Evolutionary conservation across 1,140 invertebrate species (phyloP).

Genomic region (Radopholus similis): DNA sequence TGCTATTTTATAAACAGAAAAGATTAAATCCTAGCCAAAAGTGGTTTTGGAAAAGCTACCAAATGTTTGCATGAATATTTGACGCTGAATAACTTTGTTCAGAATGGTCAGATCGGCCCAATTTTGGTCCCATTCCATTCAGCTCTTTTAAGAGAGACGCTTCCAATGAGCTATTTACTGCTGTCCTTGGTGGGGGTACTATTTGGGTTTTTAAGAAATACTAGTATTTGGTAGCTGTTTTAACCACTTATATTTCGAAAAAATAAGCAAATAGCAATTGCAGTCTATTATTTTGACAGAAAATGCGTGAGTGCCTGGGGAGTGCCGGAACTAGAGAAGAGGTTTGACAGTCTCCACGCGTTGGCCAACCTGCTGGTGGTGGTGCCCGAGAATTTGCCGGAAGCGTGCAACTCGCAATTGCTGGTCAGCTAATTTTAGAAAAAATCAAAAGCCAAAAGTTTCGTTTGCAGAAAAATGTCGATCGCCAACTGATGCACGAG

Average conservation of each 20-base stretch:
- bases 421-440: constrained; percentile 3
- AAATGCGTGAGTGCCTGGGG: constrained; percentile 65
- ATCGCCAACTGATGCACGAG: constrained; percentile 23
- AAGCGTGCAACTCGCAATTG: constrained; percentile 72
- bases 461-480: constrained; percentile 23
- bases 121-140: no score
- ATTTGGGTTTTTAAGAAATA: background rate
- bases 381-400: constrained; percentile 88
- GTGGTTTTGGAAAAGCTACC: no score
- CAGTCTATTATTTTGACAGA: constrained; percentile 65
- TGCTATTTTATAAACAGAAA: constrained; percentile 2
- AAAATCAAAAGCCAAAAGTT: background rate
- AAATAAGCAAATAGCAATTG: no score
- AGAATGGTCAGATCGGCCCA: background rate
- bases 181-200: no score
- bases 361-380: constrained; percentile 91
- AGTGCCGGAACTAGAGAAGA: constrained; percentile 73
- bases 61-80: no score
- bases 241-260: background rate
- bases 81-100: no score
- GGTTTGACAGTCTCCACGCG: constrained; percentile 90
- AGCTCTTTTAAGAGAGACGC: no score
- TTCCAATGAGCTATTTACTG: no score
- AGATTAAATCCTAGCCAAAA: no score
- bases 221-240: no score